A percentile compares a stretch with the other conserved stretches of the same genome.
phyloP scores from a whole-genome alignment of 2,113 vertebrate species.

The Gobius niger region DNA sequence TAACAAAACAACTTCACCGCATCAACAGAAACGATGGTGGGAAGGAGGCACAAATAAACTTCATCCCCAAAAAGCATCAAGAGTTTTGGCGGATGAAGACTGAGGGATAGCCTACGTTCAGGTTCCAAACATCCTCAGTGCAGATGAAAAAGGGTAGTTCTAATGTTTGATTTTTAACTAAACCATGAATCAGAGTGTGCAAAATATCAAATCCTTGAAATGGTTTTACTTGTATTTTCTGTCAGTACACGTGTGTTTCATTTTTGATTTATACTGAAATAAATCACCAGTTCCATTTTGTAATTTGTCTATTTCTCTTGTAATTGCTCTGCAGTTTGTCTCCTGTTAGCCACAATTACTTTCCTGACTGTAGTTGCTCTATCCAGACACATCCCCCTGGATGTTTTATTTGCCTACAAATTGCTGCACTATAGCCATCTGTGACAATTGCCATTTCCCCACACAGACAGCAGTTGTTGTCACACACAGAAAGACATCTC shows the following conservation, averaged over 20 bases:
- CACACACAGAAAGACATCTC: slow-evolving; percentile 29
- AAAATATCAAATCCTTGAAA: too few species aligned
- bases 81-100: slow-evolving; percentile 43
- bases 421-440: slow-evolving; percentile 17
- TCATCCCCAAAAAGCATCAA: slow-evolving; percentile 10
- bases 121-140: slow-evolving; percentile 40
- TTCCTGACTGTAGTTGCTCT: slow-evolving; percentile 3
- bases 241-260: not conserved
- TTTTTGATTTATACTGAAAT: not conserved
- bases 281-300: not conserved
- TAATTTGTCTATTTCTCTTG: not conserved
- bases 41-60: slow-evolving; percentile 30
- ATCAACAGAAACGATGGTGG: slow-evolving; percentile 40
- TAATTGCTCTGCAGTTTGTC: not conserved
- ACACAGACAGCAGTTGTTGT: slow-evolving; percentile 34
- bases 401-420: slow-evolving; percentile 29
- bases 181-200: not conserved
- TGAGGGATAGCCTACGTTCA: not conserved
- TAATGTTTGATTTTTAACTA: not conserved
- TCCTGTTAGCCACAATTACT: not conserved
- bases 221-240: too few species aligned
- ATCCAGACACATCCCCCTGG: slow-evolving; percentile 33
- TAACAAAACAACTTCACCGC: slow-evolving; percentile 18
- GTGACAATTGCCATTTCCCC: slow-evolving; percentile 31
- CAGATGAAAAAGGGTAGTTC: slow-evolving; percentile 56